phyloP scores from a whole-genome alignment of 1,140 invertebrate genomes.

The Protaetia brevitarsis region DNA sequence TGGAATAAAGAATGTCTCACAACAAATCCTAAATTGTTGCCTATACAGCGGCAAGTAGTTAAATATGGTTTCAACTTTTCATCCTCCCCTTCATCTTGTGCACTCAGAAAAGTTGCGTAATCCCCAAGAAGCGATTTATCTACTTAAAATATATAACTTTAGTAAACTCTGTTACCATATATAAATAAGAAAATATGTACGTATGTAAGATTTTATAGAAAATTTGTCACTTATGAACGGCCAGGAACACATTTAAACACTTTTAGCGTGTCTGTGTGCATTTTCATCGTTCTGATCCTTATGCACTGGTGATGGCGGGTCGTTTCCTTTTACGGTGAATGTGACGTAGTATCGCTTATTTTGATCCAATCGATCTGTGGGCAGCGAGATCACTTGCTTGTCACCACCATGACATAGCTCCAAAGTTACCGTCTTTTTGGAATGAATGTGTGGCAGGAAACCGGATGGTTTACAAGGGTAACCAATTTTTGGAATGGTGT shows the following conservation, averaged over 20 bases:
- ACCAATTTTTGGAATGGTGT: constrained; percentile 67
- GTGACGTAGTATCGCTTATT: constrained; percentile 88
- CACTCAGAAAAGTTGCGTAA: no score
- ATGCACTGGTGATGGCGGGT: constrained; percentile 27
- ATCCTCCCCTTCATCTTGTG: no score
- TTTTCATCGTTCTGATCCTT: constrained; percentile 30
- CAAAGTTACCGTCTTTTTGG: constrained; percentile 62
- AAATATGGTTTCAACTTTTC: no score
- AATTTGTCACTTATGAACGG: not conserved
- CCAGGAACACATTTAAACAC: constrained; percentile 34
- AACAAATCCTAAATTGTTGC: no score
- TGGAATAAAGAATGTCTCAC: no score
- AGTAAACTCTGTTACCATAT: no score
- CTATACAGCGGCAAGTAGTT: no score
- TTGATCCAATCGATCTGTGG: constrained; percentile 77
- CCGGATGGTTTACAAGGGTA: constrained; percentile 51
- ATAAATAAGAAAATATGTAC: not conserved
- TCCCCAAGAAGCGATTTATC: no score
- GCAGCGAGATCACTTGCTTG: constrained; percentile 79
- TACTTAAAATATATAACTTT: no score
- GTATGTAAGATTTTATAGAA: not conserved
- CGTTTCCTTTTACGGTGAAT: constrained; percentile 74
- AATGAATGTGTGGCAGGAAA: constrained; percentile 60
- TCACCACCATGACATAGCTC: constrained; percentile 77
- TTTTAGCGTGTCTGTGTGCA: constrained; percentile 44